phyloP scores from a whole-genome alignment of 2,797 vertebrate species.

The Sebastes iracundus region DNA sequence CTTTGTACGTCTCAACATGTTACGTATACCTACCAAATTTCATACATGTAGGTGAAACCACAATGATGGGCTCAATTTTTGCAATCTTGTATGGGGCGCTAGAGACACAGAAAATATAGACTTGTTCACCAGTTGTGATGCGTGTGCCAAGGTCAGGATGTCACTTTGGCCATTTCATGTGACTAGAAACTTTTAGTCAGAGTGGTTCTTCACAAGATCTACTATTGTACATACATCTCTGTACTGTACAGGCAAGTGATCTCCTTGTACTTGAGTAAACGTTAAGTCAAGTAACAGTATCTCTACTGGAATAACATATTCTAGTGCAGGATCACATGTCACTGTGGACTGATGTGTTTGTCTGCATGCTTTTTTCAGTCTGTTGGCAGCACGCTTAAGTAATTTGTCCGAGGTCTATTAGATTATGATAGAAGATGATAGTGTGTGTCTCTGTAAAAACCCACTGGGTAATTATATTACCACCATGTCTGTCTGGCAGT shows the following conservation, averaged over 20 bases:
- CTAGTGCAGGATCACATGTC: not conserved
- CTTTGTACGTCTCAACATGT: no score
- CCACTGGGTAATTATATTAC: conserved; percentile 72
- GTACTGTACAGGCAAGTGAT: not conserved
- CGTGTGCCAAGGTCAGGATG: no score
- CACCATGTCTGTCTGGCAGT: conserved; percentile 52
- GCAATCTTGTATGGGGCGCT: no score
- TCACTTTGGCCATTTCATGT: not conserved
- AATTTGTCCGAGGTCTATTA: conserved; percentile 62
- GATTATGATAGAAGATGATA: conserved; percentile 67
- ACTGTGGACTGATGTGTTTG: conserved; percentile 18
- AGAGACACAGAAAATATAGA: no score
- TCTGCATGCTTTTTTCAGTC: conserved; percentile 22
- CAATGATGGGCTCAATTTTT: no score
- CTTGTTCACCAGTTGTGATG: no score
- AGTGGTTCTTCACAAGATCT: not conserved
- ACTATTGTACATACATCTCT: not conserved
- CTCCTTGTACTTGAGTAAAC: not conserved
- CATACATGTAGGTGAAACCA: no score
- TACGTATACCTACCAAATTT: no score
- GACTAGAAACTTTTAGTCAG: not conserved
- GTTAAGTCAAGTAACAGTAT: not conserved
- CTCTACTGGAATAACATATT: not conserved
- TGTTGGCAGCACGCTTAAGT: conserved; percentile 44
- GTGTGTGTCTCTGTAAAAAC: conserved; percentile 65